These are phyloP conservation scores for Arbacia lixula DNA, from an alignment of 53 echinoderm and acorn worm species.

Conservation along the genomic window DNA sequence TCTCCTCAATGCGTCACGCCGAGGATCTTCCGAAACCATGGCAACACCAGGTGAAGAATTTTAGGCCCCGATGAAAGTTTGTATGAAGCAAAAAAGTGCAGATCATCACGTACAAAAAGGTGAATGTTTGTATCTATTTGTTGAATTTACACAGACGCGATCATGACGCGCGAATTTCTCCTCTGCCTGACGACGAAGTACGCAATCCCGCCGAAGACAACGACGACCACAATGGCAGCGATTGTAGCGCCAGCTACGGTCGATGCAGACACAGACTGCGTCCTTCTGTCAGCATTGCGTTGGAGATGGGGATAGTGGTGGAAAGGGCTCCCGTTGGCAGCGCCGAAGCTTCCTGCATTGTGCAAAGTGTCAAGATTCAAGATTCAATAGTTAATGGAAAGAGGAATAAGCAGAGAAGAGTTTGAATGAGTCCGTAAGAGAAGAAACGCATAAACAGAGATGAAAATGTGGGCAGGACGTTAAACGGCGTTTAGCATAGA, in stretches of 20 bases:
- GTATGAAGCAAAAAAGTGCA: too few species aligned
- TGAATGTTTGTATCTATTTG: not conserved
- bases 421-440: too few species aligned
- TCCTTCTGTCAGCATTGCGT: slow-evolving; percentile 1
- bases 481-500: too few species aligned
- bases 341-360: not conserved
- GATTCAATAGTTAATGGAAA: too few species aligned
- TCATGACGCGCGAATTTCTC: slow-evolving; percentile 68
- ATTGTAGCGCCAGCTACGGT: slow-evolving; percentile 79
- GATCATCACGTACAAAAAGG: not conserved
- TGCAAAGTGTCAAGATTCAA: too few species aligned
- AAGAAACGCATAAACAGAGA: too few species aligned
- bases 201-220: slow-evolving; percentile 79
- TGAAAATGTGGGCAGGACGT: too few species aligned
- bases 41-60: too few species aligned
- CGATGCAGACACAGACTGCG: slow-evolving; percentile 44
- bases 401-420: too few species aligned
- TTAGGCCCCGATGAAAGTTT: too few species aligned
- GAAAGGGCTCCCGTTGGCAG: not conserved
- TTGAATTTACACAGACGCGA: slow-evolving; percentile 66
- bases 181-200: slow-evolving; percentile 74
- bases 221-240: slow-evolving; percentile 79
- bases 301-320: slow-evolving; percentile 23
- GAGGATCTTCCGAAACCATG: too few species aligned
- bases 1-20: too few species aligned